phyloP scores from a whole-genome alignment of 2,113 vertebrate species.

The Guaruba guarouba region DNA sequence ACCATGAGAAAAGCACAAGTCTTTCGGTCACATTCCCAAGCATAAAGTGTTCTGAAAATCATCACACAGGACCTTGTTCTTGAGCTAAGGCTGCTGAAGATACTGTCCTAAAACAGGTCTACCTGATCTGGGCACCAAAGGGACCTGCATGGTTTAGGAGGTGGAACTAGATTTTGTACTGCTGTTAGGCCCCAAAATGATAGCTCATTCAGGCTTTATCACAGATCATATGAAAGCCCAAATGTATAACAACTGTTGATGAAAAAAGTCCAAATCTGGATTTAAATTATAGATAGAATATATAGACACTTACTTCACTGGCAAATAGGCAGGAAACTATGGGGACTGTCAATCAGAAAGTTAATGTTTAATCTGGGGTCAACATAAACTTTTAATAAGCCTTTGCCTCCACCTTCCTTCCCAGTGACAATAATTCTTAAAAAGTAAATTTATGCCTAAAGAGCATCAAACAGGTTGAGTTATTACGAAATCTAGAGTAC shows the following conservation, averaged over 20 bases:
- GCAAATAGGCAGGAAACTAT: neutral
- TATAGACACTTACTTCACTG: neutral
- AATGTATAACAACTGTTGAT: neutral
- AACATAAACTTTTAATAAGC: neutral
- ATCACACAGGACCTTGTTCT: neutral
- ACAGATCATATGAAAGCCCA: accelerated
- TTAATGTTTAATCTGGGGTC: neutral
- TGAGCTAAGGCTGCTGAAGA: neutral
- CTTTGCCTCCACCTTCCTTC: neutral
- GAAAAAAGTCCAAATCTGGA: neutral
- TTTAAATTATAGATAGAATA: neutral
- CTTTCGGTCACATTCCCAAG: neutral
- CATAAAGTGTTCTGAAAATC: neutral
- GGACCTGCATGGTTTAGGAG: neutral
- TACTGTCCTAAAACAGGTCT: neutral
- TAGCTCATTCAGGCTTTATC: neutral
- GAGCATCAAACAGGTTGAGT: neutral
- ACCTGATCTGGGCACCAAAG: neutral
- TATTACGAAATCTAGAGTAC: neutral
- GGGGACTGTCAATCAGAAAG: neutral
- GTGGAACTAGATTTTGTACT: neutral
- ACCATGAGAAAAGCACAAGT: neutral
- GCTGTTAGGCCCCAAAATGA: neutral
- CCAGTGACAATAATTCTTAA: neutral
- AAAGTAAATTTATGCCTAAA: neutral